Conservation (phyloP, 2,113 vertebrate species). For the Copsychus sechellarum region DNA sequence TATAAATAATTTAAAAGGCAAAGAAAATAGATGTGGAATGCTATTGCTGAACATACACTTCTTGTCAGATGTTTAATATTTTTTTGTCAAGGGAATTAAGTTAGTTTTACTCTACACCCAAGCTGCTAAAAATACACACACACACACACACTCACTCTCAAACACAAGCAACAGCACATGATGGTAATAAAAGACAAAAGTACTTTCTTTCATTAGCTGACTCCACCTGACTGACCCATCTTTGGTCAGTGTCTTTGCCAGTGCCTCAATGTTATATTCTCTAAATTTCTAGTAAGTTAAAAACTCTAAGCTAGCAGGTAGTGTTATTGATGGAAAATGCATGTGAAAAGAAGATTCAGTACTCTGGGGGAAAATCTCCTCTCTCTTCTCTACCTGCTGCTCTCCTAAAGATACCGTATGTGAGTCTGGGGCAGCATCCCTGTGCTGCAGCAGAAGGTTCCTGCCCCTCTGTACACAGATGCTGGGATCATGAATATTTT, state of each 20-base stretch:
- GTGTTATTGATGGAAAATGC: neutral
- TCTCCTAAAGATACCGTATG: neutral
- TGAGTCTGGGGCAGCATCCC: neutral
- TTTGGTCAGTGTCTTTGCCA: neutral
- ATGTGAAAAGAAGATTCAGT: neutral
- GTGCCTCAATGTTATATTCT: neutral
- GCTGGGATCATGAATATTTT: neutral
- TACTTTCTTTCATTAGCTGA: neutral
- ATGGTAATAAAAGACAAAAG: neutral
- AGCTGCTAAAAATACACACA: neutral
- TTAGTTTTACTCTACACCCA: neutral
- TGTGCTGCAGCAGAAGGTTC: neutral
- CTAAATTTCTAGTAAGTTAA: neutral
- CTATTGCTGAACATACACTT: neutral
- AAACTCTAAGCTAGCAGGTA: neutral
- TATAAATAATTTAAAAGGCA: slow-evolving; percentile 16
- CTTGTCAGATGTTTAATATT: neutral
- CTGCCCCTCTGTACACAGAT: neutral
- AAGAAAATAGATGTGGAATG: slow-evolving; percentile 18
- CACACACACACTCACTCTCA: fast-evolving
- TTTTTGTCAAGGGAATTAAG: neutral
- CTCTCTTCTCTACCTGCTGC: neutral
- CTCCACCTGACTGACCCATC: neutral
- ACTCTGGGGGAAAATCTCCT: neutral
- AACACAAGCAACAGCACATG: neutral